phyloP scores from a whole-genome alignment of 2,888 invertebrate species.

The Melanophora roralis region DNA sequence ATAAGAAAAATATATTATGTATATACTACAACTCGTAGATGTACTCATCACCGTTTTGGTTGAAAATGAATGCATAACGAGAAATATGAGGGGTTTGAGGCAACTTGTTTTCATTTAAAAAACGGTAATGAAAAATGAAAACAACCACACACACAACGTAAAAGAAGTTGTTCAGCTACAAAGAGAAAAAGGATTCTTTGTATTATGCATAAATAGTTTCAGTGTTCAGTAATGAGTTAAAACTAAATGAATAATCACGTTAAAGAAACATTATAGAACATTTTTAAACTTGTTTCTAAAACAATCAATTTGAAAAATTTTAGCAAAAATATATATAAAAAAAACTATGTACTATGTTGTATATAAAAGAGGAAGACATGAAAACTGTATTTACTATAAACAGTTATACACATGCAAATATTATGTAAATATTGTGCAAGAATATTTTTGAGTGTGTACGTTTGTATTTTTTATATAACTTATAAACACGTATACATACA shows the following conservation, averaged over 20 bases:
- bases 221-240: slow-evolving; percentile 3
- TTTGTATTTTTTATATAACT: slow-evolving; percentile 12
- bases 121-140: slow-evolving; percentile 34
- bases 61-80: slow-evolving; percentile 17
- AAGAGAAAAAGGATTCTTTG: slow-evolving; percentile 51
- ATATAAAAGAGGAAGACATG: neutral
- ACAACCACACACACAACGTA: slow-evolving; percentile 52
- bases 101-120: slow-evolving; percentile 53
- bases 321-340: neutral
- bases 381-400: slow-evolving; percentile 42
- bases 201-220: slow-evolving; percentile 19
- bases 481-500: neutral
- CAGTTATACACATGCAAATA: neutral
- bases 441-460: neutral
- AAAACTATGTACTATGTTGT: neutral
- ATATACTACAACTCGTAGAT: neutral
- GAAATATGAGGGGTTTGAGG: slow-evolving; percentile 26
- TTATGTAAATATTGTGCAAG: slow-evolving; percentile 40
- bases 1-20: slow-evolving; percentile 5
- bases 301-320: neutral
- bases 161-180: slow-evolving; percentile 51
- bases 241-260: neutral
- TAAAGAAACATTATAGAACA: neutral
- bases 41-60: slow-evolving; percentile 18
- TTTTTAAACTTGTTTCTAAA: neutral